phyloP scores from a whole-genome alignment of 2,888 invertebrate genomes.

The Dichetophora obliterata region DNA sequence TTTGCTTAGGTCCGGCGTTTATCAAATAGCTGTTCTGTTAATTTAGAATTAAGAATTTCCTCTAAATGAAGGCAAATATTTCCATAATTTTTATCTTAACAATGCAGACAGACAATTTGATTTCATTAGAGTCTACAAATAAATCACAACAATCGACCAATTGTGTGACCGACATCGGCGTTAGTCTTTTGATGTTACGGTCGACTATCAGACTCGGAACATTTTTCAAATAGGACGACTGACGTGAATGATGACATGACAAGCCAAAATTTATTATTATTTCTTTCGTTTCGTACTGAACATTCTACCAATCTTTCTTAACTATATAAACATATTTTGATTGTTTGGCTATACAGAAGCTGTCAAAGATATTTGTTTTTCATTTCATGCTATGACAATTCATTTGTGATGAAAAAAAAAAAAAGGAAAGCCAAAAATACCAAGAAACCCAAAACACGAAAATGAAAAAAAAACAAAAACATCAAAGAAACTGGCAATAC shows the following conservation, averaged over 20 bases:
- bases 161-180: constrained; percentile 20
- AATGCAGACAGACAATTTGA: too few species aligned
- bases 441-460: background rate
- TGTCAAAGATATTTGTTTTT: constrained; percentile 65
- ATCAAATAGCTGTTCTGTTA: too few species aligned
- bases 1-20: too few species aligned
- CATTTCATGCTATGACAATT: constrained; percentile 62
- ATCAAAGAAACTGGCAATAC: background rate
- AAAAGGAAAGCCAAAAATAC: background rate
- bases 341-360: constrained; percentile 53
- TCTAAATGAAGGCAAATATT: too few species aligned
- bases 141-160: too few species aligned
- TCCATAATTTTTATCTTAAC: too few species aligned
- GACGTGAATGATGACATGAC: constrained; percentile 27
- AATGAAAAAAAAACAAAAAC: background rate
- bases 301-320: background rate
- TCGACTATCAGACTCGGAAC: background rate
- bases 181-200: constrained; percentile 28
- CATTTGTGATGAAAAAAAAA: constrained; percentile 51
- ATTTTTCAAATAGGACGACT: background rate
- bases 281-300: background rate
- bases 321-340: constrained; percentile 14
- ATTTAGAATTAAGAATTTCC: too few species aligned
- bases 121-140: too few species aligned
- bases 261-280: background rate